These are phyloP conservation scores for Sebastiscus albofasciatus DNA, from an alignment of 2,797 vertebrate species.

Conservation along the genomic window DNA sequence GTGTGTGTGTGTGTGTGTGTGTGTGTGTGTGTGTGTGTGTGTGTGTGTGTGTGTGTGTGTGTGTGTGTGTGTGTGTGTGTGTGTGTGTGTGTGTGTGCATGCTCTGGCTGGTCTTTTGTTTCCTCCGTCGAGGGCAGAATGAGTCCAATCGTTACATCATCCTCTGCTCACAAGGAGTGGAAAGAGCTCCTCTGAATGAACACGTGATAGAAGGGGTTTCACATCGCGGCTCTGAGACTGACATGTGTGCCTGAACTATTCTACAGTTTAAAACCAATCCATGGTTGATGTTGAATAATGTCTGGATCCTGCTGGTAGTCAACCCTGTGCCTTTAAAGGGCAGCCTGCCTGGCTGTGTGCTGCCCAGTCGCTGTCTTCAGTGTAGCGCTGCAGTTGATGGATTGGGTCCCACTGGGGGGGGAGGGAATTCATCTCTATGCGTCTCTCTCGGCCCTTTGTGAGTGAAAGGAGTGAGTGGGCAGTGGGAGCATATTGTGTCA, in stretches of 20 bases:
- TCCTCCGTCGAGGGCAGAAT: conserved; percentile 56
- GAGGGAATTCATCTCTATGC: conserved; percentile 45
- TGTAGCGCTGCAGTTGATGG: conserved; percentile 47
- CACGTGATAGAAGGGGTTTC: conserved; percentile 45
- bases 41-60: not conserved
- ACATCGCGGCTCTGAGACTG: conserved; percentile 31
- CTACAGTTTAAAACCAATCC: not conserved
- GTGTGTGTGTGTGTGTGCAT: not conserved
- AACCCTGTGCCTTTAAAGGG: conserved; percentile 38
- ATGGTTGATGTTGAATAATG: not conserved
- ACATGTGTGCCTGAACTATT: not conserved
- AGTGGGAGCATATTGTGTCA: conserved; percentile 43
- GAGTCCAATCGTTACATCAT: conserved; percentile 68
- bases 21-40: conserved; percentile 4
- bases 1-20: not conserved
- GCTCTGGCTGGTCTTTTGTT: conserved; percentile 67
- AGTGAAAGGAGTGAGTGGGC: conserved; percentile 29
- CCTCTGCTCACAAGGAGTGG: conserved; percentile 33
- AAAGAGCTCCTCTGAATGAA: conserved; percentile 38
- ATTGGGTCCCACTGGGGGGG: conserved; percentile 50
- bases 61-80: not conserved
- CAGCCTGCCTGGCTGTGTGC: conserved; percentile 9
- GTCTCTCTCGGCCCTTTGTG: conserved; percentile 42
- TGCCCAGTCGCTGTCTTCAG: conserved; percentile 1
- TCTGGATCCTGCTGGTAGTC: not conserved